Percentiles rank a stretch among this genome's conserved stretches.
These are phyloP conservation scores for Taphrorychus bicolor DNA, from an alignment of 2,888 invertebrate species.

Conservation along the genomic window DNA sequence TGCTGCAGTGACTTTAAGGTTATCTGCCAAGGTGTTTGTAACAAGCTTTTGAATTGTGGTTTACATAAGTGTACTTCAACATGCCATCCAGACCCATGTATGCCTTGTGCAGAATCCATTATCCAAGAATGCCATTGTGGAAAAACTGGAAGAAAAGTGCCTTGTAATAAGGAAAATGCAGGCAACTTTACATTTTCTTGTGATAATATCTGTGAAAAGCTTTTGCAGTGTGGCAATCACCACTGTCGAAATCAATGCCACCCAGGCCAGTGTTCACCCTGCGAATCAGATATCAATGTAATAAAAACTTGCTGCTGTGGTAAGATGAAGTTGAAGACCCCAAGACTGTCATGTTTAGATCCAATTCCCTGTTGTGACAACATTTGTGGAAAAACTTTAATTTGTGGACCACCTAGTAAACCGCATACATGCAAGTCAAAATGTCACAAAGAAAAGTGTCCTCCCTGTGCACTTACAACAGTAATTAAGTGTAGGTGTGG, in stretches of 20 bases:
- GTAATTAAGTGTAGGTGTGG: slow-evolving; percentile 85
- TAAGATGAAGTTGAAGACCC: slow-evolving; percentile 62
- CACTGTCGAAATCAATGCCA: slow-evolving; percentile 68
- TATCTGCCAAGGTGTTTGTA: slow-evolving; percentile 78
- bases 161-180: slow-evolving; percentile 66
- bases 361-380: slow-evolving; percentile 83
- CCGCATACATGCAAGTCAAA: slow-evolving; percentile 72
- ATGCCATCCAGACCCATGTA: slow-evolving; percentile 85
- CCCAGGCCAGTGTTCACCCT: slow-evolving; percentile 69
- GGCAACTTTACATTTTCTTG: slow-evolving; percentile 66
- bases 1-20: slow-evolving; percentile 77
- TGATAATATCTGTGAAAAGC: slow-evolving; percentile 67
- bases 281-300: slow-evolving; percentile 67
- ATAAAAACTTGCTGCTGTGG: slow-evolving; percentile 81
- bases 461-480: slow-evolving; percentile 78
- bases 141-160: slow-evolving; percentile 67
- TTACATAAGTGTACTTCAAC: slow-evolving; percentile 74
- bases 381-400: slow-evolving; percentile 69
- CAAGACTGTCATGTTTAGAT: slow-evolving; percentile 76
- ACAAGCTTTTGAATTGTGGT: slow-evolving; percentile 77
- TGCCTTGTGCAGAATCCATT: slow-evolving; percentile 70
- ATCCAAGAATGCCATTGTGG: slow-evolving; percentile 79
- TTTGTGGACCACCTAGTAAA: slow-evolving; percentile 71
- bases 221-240: slow-evolving; percentile 74
- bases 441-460: slow-evolving; percentile 79